Evolutionary conservation across 2,797 vertebrate species (phyloP).

Genomic region (Coccyzus lansbergi): DNA sequence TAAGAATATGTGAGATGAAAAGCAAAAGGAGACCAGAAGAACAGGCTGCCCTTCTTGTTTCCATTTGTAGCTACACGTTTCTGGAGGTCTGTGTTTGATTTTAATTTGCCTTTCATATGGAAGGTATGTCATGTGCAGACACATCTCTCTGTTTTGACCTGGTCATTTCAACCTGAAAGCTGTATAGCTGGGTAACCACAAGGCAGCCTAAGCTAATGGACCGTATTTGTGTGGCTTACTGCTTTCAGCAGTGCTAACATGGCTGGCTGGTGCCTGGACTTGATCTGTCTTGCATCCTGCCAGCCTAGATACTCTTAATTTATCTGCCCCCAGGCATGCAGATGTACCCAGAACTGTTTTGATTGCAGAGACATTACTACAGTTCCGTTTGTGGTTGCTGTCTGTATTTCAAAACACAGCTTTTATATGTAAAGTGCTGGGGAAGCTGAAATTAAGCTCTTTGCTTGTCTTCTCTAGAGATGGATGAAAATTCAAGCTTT

Average conservation of each 20-base stretch:
- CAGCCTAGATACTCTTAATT: conserved; percentile 31
- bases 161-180: conserved; percentile 17
- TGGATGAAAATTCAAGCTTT: neutral
- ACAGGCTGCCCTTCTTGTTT: conserved; percentile 49
- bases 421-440: conserved; percentile 25
- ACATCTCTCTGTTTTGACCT: conserved; percentile 35
- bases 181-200: neutral
- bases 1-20: conserved; percentile 28
- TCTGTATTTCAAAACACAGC: conserved; percentile 48
- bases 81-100: conserved; percentile 37
- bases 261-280: conserved; percentile 25
- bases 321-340: conserved; percentile 26
- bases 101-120: conserved; percentile 43
- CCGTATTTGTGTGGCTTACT: neutral
- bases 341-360: conserved; percentile 43
- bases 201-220: neutral
- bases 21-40: conserved; percentile 52
- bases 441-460: conserved; percentile 42
- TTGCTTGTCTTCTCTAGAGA: conserved; percentile 24
- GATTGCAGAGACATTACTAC: conserved; percentile 58
- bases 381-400: conserved; percentile 62
- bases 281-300: conserved; percentile 42
- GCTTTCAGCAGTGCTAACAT: neutral
- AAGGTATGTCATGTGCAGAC: conserved; percentile 29
- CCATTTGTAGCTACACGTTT: conserved; percentile 34